phyloP scores from a whole-genome alignment of 2,888 invertebrate species.

The Eucera pruinosa region DNA sequence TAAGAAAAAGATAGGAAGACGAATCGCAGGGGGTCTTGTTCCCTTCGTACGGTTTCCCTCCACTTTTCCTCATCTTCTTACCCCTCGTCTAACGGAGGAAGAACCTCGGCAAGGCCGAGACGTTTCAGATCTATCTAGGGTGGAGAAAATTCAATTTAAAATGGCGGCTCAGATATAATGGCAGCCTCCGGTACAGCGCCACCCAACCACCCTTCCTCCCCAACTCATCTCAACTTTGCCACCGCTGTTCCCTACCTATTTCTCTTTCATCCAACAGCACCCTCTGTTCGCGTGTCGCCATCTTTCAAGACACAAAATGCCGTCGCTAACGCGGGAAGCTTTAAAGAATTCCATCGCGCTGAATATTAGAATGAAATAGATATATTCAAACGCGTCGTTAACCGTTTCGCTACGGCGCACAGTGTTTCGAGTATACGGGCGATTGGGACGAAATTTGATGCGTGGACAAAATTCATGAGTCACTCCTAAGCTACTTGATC shows the following conservation, averaged over 20 bases:
- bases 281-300: conserved; percentile 73
- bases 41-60: conserved; percentile 32
- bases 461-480: no score
- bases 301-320: conserved; percentile 75
- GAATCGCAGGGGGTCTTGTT: conserved; percentile 35
- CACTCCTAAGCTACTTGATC: no score
- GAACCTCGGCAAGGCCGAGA: conserved; percentile 78
- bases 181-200: conserved; percentile 83
- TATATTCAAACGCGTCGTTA: not conserved
- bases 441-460: no score
- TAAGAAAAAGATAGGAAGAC: conserved; percentile 57
- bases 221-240: conserved; percentile 82
- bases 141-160: conserved; percentile 84
- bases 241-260: conserved; percentile 74
- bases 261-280: conserved; percentile 64
- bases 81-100: conserved; percentile 62
- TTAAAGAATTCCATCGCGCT: conserved; percentile 45
- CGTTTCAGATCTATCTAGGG: conserved; percentile 83
- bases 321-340: conserved; percentile 73
- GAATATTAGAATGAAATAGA: not conserved
- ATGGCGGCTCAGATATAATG: conserved; percentile 84
- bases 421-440: no score
- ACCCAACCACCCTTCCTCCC: conserved; percentile 73
- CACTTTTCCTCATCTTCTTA: conserved; percentile 41
- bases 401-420: no score